A percentile compares a stretch with the other conserved stretches of the same genome.
Evolutionary conservation across 1,140 invertebrate genomes (phyloP).

Genomic region (Drosophila fuyamai): DNA sequence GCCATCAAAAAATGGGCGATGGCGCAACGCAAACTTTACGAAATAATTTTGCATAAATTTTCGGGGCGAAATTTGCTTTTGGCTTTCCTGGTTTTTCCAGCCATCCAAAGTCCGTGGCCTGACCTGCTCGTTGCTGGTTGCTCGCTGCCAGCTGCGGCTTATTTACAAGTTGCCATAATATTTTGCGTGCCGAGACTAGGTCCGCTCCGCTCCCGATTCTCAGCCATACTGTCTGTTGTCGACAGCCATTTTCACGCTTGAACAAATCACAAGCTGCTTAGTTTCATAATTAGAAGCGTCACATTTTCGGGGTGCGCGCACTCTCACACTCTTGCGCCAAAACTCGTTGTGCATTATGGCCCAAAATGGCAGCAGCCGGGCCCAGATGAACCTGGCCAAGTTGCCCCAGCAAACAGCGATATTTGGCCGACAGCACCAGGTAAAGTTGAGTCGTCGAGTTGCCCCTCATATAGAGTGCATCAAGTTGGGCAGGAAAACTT

Average conservation of each 20-base stretch:
- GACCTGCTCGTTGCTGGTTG: conserved; percentile 43
- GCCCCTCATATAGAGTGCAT: conserved; percentile 34
- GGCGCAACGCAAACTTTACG: conserved; percentile 76
- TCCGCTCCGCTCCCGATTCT: not conserved
- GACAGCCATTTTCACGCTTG: conserved; percentile 82
- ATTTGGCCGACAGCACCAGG: conserved; percentile 30
- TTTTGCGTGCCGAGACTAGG: conserved; percentile 72
- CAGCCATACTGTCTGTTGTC: conserved; percentile 61
- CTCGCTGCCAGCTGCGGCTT: conserved; percentile 70
- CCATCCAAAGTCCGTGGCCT: conserved; percentile 32
- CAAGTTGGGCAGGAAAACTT: conserved; percentile 36
- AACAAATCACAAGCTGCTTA: conserved; percentile 84
- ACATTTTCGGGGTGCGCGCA: conserved; percentile 67
- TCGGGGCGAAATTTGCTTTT: conserved; percentile 74
- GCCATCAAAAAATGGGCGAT: conserved; percentile 65
- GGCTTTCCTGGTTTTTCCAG: conserved; percentile 62
- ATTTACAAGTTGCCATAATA: conserved; percentile 84
- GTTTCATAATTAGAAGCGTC: conserved; percentile 83
- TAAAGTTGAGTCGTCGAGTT: conserved; percentile 22
- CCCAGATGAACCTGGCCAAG: conserved; percentile 43
- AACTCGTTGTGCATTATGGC: conserved; percentile 76
- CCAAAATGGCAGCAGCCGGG: conserved; percentile 44
- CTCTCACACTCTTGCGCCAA: conserved; percentile 56
- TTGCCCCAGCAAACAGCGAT: conserved; percentile 24
- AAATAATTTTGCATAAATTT: conserved; percentile 84